Conservation (phyloP, 2,888 invertebrate genomes). For the Mesorhabditis belari region DNA sequence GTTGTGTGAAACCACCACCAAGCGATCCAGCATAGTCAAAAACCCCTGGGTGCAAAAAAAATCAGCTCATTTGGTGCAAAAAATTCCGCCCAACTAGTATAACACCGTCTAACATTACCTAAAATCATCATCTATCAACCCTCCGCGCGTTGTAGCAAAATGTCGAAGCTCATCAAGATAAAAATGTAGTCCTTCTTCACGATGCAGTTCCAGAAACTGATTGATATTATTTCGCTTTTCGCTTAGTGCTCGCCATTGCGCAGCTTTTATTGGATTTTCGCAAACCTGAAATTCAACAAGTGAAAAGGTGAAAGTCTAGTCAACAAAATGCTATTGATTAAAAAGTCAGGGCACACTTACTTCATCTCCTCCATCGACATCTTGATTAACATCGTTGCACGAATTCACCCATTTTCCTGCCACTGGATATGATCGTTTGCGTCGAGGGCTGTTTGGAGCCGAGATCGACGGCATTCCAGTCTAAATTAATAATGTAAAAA, state of each 20-base stretch:
- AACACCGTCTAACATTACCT: too few species aligned
- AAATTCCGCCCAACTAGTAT: too few species aligned
- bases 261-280: slow-evolving; percentile 17
- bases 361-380: background rate
- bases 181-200: slow-evolving; percentile 16
- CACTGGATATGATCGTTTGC: background rate
- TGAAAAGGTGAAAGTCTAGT: background rate
- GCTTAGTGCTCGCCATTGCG: slow-evolving; percentile 19
- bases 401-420: background rate
- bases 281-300: too few species aligned
- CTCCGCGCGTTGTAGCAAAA: slow-evolving; percentile 32
- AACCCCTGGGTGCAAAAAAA: too few species aligned
- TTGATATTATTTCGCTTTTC: slow-evolving; percentile 24
- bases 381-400: background rate
- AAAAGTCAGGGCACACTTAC: too few species aligned
- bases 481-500: too few species aligned
- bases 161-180: slow-evolving; percentile 28
- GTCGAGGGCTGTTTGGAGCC: background rate
- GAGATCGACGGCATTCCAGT: background rate
- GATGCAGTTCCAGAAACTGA: slow-evolving; percentile 19
- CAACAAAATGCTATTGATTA: too few species aligned
- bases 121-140: slow-evolving; percentile 40
- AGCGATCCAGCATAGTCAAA: too few species aligned
- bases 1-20: too few species aligned
- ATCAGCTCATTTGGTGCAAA: background rate